phyloP scores from a whole-genome alignment of 2,113 vertebrate species.

The Chionis minor region DNA sequence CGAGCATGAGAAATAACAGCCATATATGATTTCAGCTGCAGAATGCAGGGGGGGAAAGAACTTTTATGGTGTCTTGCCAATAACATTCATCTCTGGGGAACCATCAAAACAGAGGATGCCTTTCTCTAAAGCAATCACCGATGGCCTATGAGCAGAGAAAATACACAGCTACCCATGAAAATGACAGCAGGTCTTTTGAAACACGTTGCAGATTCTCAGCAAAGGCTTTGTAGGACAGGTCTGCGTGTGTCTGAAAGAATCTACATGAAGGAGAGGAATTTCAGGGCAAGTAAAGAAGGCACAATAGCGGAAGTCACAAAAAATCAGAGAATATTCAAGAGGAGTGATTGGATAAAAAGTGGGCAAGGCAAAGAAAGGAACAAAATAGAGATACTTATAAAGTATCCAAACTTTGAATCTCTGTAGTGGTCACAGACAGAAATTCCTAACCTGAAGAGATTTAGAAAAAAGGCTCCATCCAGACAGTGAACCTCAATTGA shows the following conservation, averaged over 20 bases:
- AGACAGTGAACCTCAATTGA: not conserved
- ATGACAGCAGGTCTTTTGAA: not conserved
- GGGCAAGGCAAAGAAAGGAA: not conserved
- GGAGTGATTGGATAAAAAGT: not conserved
- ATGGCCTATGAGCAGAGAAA: not conserved
- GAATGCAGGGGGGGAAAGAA: not conserved
- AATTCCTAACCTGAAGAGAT: not conserved
- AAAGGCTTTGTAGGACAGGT: not conserved
- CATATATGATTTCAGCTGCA: not conserved
- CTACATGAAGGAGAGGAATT: not conserved
- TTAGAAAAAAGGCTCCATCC: not conserved
- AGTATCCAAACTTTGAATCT: not conserved
- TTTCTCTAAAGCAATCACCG: conserved; percentile 58
- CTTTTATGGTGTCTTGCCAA: conserved; percentile 57
- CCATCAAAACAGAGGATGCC: conserved; percentile 72
- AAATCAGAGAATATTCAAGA: not conserved
- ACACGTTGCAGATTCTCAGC: not conserved
- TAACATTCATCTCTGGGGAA: conserved; percentile 62
- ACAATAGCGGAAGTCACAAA: not conserved
- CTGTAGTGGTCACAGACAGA: not conserved
- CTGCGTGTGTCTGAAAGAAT: not conserved
- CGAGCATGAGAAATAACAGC: not conserved
- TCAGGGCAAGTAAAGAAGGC: not conserved
- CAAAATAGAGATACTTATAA: not conserved
- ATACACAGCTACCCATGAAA: not conserved